Evolutionary conservation across 2,888 invertebrate species (phyloP).

Genomic region (Caenorhabditis virilis): DNA sequence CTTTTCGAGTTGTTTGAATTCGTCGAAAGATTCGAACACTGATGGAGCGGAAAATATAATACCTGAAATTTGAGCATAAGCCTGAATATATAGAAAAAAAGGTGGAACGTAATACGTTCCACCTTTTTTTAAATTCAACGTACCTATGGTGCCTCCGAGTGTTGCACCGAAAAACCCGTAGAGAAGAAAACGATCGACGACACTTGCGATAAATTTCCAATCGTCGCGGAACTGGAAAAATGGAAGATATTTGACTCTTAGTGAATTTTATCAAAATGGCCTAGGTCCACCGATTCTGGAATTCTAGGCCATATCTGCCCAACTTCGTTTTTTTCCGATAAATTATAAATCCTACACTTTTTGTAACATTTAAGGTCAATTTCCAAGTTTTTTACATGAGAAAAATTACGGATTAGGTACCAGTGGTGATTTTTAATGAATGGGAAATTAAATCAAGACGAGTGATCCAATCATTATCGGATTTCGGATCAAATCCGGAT

Average conservation of each 20-base stretch:
- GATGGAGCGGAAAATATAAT: slow-evolving; percentile 71
- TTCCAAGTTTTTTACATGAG: not conserved
- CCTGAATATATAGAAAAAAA: slow-evolving; percentile 43
- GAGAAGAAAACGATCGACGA: slow-evolving; percentile 71
- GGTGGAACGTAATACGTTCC: not conserved
- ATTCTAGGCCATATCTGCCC: no score
- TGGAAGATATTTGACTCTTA: no score
- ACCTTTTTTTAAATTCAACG: not conserved
- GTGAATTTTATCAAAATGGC: no score
- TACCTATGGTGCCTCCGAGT: slow-evolving; percentile 48
- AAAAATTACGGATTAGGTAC: not conserved
- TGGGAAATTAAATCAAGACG: no score
- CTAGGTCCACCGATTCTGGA: no score
- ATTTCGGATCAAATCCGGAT: no score
- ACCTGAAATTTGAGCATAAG: slow-evolving; percentile 58
- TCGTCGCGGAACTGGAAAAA: slow-evolving; percentile 71
- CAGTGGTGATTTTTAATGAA: no score
- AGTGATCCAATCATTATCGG: no score
- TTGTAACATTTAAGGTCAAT: not conserved
- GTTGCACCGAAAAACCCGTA: slow-evolving; percentile 70
- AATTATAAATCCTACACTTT: not conserved
- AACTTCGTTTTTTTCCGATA: no score
- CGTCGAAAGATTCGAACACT: slow-evolving; percentile 70
- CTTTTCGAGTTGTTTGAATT: slow-evolving; percentile 46
- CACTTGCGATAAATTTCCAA: slow-evolving; percentile 73